Percentiles rank a stretch among this genome's conserved stretches.
Conservation (phyloP, 1,140 invertebrate genomes). For the Ips typographus region DNA sequence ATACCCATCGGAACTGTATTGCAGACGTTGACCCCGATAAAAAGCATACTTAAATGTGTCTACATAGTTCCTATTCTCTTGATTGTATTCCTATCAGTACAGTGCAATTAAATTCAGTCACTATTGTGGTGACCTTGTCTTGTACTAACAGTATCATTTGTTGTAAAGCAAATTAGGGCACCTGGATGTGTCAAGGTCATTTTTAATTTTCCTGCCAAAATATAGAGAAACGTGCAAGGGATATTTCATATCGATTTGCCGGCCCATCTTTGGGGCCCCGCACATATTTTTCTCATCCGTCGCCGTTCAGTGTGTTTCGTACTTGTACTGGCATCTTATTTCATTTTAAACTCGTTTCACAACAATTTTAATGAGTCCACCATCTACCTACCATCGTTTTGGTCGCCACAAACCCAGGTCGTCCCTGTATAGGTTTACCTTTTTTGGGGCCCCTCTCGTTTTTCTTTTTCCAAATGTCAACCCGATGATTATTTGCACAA, state of each 20-base stretch:
- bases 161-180: too few species aligned
- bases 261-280: neutral
- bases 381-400: slow-evolving; percentile 26
- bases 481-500: slow-evolving; percentile 2
- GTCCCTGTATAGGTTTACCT: slow-evolving; percentile 3
- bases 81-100: too few species aligned
- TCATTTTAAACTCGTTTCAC: slow-evolving; percentile 34
- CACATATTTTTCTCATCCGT: slow-evolving; percentile 19
- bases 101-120: too few species aligned
- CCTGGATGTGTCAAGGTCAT: too few species aligned
- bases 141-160: too few species aligned
- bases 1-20: slow-evolving; percentile 18
- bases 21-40: slow-evolving; percentile 24
- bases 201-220: too few species aligned
- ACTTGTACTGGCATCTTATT: slow-evolving; percentile 33
- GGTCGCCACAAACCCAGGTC: neutral
- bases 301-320: slow-evolving; percentile 16
- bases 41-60: slow-evolving; percentile 9
- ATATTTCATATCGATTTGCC: slow-evolving; percentile 32
- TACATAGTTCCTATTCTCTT: neutral
- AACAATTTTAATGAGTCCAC: slow-evolving; percentile 36
- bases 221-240: neutral
- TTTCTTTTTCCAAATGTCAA: slow-evolving; percentile 20
- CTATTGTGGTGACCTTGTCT: too few species aligned
- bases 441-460: slow-evolving; percentile 1